phyloP scores from a whole-genome alignment of 1,140 invertebrate genomes.

The Rhizoglyphus robini region DNA sequence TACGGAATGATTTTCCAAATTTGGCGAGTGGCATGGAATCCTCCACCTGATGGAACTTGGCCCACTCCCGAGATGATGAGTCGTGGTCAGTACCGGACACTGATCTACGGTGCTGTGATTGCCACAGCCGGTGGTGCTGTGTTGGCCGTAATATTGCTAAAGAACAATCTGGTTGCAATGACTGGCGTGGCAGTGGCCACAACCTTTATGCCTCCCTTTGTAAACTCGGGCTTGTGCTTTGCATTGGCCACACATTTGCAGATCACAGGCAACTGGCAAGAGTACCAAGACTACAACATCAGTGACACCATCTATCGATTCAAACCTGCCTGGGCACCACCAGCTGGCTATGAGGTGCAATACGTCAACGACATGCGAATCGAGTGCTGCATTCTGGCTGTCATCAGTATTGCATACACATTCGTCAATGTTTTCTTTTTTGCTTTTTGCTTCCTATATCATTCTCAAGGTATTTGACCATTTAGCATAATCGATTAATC shows the following conservation, averaged over 20 bases:
- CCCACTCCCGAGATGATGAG: conserved; percentile 22
- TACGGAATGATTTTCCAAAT: conserved; percentile 23
- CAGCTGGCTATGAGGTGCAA: conserved; percentile 35
- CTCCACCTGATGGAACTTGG: conserved; percentile 22
- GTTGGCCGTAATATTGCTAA: conserved; percentile 64
- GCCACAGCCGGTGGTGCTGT: conserved; percentile 57
- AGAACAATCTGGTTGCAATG: conserved; percentile 64
- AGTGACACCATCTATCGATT: neutral
- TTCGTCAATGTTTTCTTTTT: conserved; percentile 65
- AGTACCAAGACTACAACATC: neutral
- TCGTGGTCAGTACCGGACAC: conserved; percentile 45
- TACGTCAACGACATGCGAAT: conserved; percentile 55
- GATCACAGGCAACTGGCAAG: conserved; percentile 5
- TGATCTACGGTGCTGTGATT: conserved; percentile 51
- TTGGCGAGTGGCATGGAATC: conserved; percentile 18
- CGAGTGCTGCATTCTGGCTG: conserved; percentile 60
- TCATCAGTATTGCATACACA: conserved; percentile 60
- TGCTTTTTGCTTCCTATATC: conserved; percentile 62
- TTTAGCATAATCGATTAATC: neutral
- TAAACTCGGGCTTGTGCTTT: conserved; percentile 46
- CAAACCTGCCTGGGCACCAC: conserved; percentile 23
- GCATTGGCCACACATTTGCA: conserved; percentile 22
- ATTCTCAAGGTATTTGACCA: conserved; percentile 51
- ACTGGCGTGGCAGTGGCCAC: conserved; percentile 79
- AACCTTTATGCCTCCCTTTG: conserved; percentile 64